A percentile compares a stretch with the other conserved stretches of the same genome.
phyloP scores from a whole-genome alignment of 2,888 invertebrate genomes.

The Oligia fasciuncula region DNA sequence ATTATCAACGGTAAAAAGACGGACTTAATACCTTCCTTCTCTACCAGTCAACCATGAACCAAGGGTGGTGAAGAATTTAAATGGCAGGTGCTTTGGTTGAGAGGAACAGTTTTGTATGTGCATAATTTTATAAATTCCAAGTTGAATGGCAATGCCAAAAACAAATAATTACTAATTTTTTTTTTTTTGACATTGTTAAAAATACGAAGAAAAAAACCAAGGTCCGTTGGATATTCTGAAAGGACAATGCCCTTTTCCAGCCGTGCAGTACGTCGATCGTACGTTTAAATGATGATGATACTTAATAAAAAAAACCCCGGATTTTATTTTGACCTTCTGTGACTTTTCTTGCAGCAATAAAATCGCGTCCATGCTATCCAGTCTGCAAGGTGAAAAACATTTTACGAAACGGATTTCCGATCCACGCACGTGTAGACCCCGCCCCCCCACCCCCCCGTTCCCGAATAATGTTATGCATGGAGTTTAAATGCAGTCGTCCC shows the following conservation, averaged over 20 bases:
- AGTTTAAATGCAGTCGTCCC: constrained; percentile 52
- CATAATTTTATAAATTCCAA: background rate
- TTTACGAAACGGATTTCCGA: constrained; percentile 55
- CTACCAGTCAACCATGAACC: too few species aligned
- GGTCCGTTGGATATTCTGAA: too few species aligned
- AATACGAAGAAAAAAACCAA: too few species aligned
- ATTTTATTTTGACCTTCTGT: constrained; percentile 27
- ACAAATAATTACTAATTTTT: background rate
- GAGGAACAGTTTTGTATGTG: too few species aligned
- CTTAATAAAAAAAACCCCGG: background rate
- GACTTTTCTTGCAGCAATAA: background rate
- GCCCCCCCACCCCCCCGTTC: background rate
- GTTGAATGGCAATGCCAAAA: background rate
- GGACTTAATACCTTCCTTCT: too few species aligned
- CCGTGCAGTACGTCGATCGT: background rate
- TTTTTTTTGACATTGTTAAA: too few species aligned
- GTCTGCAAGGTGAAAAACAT: constrained; percentile 47
- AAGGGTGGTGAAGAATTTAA: too few species aligned
- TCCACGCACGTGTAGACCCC: constrained; percentile 51
- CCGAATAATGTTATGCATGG: constrained; percentile 59
- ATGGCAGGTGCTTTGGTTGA: too few species aligned
- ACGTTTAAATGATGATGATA: too few species aligned
- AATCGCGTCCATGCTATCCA: background rate
- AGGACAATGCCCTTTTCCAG: background rate
- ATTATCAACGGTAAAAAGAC: too few species aligned